Percentiles rank a stretch among this genome's conserved stretches.
Conservation (phyloP, 2,797 vertebrate genomes). For the Scyliorhinus canicula region DNA sequence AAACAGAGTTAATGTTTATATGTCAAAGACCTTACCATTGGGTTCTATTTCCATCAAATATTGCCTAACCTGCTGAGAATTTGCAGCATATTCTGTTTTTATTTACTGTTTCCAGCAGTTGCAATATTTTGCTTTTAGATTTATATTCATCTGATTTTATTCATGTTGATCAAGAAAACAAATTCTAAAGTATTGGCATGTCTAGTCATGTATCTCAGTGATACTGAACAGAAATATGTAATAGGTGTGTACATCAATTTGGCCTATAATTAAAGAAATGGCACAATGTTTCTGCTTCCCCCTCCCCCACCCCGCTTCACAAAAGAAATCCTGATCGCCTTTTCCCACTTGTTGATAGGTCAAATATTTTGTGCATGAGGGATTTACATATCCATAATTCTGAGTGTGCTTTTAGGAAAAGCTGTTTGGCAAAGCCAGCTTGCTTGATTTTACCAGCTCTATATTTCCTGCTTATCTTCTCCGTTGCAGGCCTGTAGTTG, state of each 20-base stretch:
- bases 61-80: background rate
- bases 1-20: background rate
- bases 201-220: background rate
- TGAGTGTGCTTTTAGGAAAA: background rate
- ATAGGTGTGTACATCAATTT: background rate
- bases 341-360: background rate
- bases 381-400: background rate
- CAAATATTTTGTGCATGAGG: background rate
- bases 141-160: background rate
- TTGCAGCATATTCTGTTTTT: background rate
- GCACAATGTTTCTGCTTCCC: background rate
- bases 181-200: background rate
- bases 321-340: background rate
- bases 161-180: background rate
- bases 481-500: too few species aligned
- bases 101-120: background rate
- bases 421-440: background rate
- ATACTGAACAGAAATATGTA: background rate
- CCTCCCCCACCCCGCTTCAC: too few species aligned
- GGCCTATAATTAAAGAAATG: background rate
- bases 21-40: background rate
- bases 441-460: background rate
- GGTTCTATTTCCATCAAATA: background rate
- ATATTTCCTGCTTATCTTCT: background rate
- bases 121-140: background rate